Evolutionary conservation across 2,888 invertebrate genomes (phyloP).

Genomic region (Drosophila limbata): DNA sequence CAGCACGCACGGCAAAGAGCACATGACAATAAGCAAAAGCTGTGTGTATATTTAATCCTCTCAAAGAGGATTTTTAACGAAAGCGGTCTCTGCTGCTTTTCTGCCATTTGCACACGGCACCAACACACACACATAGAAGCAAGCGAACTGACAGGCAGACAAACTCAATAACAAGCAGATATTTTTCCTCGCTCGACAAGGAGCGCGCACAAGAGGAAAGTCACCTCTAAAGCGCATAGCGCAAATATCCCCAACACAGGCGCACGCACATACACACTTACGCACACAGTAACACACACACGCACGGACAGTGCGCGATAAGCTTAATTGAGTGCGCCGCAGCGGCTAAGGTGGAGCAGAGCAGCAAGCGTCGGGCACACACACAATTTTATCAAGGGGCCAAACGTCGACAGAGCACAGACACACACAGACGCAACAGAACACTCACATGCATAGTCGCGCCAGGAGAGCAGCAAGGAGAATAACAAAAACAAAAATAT

Average conservation of each 20-base stretch:
- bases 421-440: slow-evolving; percentile 15
- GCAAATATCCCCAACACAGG: slow-evolving; percentile 69
- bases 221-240: slow-evolving; percentile 76
- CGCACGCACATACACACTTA: slow-evolving; percentile 29
- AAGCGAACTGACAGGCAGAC: slow-evolving; percentile 32
- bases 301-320: slow-evolving; percentile 71
- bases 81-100: slow-evolving; percentile 54
- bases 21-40: slow-evolving; percentile 61
- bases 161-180: slow-evolving; percentile 53
- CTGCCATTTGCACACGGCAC: slow-evolving; percentile 77
- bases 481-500: slow-evolving; percentile 57
- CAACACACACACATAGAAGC: slow-evolving; percentile 42
- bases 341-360: slow-evolving; percentile 43
- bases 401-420: slow-evolving; percentile 55
- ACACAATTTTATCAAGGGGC: slow-evolving; percentile 74
- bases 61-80: slow-evolving; percentile 79
- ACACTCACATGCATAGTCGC: slow-evolving; percentile 27
- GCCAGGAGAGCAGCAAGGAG: slow-evolving; percentile 78
- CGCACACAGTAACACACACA: slow-evolving; percentile 21
- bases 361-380: slow-evolving; percentile 40
- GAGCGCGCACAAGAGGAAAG: slow-evolving; percentile 70
- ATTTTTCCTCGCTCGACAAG: slow-evolving; percentile 57
- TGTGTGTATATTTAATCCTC: slow-evolving; percentile 78
- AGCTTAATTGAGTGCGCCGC: slow-evolving; percentile 76
- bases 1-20: slow-evolving; percentile 63